Base-by-base conservation (phyloP, 53 echinoderm and acorn worm species). In the Apostichopus leukothele region DNA sequence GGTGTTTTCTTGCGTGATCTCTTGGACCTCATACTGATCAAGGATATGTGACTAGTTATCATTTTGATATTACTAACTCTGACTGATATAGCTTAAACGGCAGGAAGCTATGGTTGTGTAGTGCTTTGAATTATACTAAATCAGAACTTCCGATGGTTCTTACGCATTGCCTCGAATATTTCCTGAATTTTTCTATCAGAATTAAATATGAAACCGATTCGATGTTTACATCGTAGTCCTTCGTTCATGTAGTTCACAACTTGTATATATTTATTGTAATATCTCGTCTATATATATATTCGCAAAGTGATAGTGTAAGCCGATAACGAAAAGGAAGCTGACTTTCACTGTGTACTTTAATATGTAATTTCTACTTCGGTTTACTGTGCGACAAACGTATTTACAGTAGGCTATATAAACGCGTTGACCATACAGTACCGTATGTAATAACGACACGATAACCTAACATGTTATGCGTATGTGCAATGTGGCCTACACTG, bases 101-200 rank as follows among this genome's bases (percentile, higher is more conserved):
- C 85, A 85, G 85, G 85, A 85, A 85, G 67, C 67, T 20, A 67
- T 85, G 66, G 27, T 67, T 39, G 14, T 85, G 67, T 85, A 85
- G 85, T 85, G 85, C 85, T 60, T 85, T 85, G 85, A 60, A 85
- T 85, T 67, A 85, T 27, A 86, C 92, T 90, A 90, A 90, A 90
- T 90, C 90, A 90, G 90, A 75, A 73, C 90, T 90, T 90, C 92
- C 92, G 88, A 77, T 85, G 51, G 60, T 74, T 90, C 88, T 92
- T 89, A 90, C 86, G 90, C 90, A 90, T 92, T 92, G 87, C 89
- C 92, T 86, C 92, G 59, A 89, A 86, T 86, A 86, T 88, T 90
- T 92, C 92, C 90, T 87, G 92, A 85, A 85, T 85, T 25, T 85
- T 85, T 85, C 16, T 67, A 85, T 85, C 60, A 85, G 85, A 51